Percentiles rank a stretch among this genome's conserved stretches.
These are phyloP conservation scores for Zootermopsis nevadensis DNA, from an alignment of 2,888 invertebrate genomes.

Conservation along the genomic window DNA sequence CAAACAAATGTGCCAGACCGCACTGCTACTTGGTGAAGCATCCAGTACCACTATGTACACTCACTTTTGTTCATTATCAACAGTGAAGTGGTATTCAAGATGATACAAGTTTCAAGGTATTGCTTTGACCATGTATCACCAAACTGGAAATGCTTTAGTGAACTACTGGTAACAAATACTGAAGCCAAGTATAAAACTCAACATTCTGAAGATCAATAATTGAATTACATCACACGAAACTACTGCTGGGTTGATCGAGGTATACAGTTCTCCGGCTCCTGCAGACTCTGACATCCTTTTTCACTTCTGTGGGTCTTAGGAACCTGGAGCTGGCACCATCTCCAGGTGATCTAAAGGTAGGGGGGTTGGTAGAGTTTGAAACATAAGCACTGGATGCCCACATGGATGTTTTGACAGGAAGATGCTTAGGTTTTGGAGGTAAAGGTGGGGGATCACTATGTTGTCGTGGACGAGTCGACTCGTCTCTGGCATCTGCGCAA, in stretches of 20 bases:
- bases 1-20: background rate
- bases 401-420: slow-evolving; percentile 72
- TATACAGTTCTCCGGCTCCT: slow-evolving; percentile 63
- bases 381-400: slow-evolving; percentile 62
- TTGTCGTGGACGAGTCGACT: slow-evolving; percentile 35
- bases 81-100: too few relatives aligned
- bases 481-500: slow-evolving; percentile 15
- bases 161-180: background rate
- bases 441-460: slow-evolving; percentile 71
- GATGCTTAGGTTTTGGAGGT: slow-evolving; percentile 80
- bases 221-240: slow-evolving; percentile 67
- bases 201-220: background rate
- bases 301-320: slow-evolving; percentile 55
- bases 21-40: background rate
- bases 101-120: background rate
- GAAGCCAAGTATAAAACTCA: background rate
- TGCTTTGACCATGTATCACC: background rate
- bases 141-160: background rate
- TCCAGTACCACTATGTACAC: background rate
- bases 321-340: slow-evolving; percentile 49
- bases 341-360: slow-evolving; percentile 41
- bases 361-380: slow-evolving; percentile 12
- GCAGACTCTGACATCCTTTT: slow-evolving; percentile 54
- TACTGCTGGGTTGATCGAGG: slow-evolving; percentile 73
- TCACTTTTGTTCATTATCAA: background rate